Conservation (phyloP, 2,888 invertebrate species). For the Unio delphinus region DNA sequence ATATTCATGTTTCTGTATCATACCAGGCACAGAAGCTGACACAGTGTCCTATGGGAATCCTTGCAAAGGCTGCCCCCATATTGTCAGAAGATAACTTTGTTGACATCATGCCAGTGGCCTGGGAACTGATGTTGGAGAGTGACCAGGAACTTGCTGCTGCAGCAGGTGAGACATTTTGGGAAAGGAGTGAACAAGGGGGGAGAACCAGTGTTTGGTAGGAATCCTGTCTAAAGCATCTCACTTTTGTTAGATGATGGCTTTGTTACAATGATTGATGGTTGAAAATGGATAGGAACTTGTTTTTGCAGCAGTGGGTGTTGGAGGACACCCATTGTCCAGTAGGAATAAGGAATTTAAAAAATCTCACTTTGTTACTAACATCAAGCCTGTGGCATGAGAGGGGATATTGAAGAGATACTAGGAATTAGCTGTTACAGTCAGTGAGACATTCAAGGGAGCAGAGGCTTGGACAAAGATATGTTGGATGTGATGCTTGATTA, state of each 20-base stretch:
- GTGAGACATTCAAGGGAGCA: too few relatives aligned
- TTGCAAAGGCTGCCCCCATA: slow-evolving; percentile 74
- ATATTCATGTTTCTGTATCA: background rate
- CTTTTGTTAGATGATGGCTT: background rate
- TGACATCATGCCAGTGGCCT: slow-evolving; percentile 91
- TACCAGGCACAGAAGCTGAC: slow-evolving; percentile 87
- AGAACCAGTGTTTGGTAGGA: background rate
- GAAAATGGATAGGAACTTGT: too few relatives aligned
- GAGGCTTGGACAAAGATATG: too few relatives aligned
- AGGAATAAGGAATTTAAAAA: too few relatives aligned
- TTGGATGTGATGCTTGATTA: too few relatives aligned
- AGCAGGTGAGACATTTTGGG: slow-evolving; percentile 67
- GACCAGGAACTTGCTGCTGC: slow-evolving; percentile 78
- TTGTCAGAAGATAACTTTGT: slow-evolving; percentile 87
- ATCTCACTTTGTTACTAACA: background rate
- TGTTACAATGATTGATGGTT: too few relatives aligned
- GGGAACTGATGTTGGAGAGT: slow-evolving; percentile 94
- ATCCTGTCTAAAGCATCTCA: background rate
- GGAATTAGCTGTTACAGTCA: too few relatives aligned
- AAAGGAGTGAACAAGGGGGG: background rate
- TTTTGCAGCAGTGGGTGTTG: too few relatives aligned
- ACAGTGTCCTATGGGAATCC: slow-evolving; percentile 78
- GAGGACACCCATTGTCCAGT: too few relatives aligned
- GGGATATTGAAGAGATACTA: too few relatives aligned
- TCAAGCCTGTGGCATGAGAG: background rate